Conservation (phyloP, 2,113 vertebrate genomes). For the Thryonomys swinderianus region DNA sequence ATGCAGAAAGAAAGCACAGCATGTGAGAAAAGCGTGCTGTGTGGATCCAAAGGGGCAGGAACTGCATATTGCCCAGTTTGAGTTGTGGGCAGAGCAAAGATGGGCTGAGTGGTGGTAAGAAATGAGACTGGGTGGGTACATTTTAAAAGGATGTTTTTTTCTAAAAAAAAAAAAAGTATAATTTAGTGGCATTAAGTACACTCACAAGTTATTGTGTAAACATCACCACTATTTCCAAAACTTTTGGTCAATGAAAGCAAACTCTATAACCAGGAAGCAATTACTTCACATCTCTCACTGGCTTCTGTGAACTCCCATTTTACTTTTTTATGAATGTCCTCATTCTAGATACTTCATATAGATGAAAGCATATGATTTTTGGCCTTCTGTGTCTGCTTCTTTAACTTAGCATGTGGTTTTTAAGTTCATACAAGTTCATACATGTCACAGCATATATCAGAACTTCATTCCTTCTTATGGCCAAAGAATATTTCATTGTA, state of each 20-base stretch:
- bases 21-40: not conserved
- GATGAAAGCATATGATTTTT: not conserved
- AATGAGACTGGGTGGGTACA: not conserved
- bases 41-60: conserved; percentile 3
- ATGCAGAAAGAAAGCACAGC: conserved; percentile 43
- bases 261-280: not conserved
- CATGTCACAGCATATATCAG: not conserved
- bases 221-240: not conserved
- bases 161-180: not conserved
- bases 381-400: not conserved
- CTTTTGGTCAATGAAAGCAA: not conserved
- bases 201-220: not conserved
- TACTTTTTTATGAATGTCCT: not conserved
- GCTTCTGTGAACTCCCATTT: not conserved
- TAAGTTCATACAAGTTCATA: not conserved
- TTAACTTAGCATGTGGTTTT: not conserved
- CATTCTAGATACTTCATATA: not conserved
- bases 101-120: not conserved
- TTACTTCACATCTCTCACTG: not conserved
- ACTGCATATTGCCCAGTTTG: not conserved
- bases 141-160: too few species aligned
- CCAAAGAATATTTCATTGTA: not conserved
- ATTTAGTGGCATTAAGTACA: not conserved
- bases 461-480: not conserved
- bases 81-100: not conserved